phyloP scores from a whole-genome alignment of 1,140 invertebrate species.

The Lordiphosa clarofinis region DNA sequence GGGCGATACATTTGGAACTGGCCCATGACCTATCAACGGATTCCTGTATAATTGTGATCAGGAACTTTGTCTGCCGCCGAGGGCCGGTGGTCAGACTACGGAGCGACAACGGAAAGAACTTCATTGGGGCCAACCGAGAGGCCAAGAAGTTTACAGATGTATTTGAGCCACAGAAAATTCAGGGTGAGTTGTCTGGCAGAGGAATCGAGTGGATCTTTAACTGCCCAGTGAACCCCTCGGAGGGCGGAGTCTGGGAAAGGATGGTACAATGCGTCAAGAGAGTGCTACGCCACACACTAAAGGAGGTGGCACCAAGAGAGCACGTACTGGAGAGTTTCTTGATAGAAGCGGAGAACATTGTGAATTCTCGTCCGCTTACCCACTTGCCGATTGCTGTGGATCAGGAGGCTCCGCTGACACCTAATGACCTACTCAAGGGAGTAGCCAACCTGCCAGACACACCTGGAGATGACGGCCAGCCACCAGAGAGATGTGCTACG shows the following conservation, averaged over 20 bases:
- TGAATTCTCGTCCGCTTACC: slow-evolving; percentile 14
- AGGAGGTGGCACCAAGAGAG: slow-evolving; percentile 4
- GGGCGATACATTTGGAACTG: slow-evolving; percentile 8
- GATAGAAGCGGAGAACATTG: slow-evolving; percentile 16
- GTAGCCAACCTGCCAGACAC: slow-evolving; percentile 2
- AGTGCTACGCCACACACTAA: neutral
- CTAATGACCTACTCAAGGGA: slow-evolving; percentile 5
- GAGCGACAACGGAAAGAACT: slow-evolving; percentile 23
- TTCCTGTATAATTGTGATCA: slow-evolving; percentile 14
- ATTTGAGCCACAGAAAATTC: slow-evolving; percentile 12
- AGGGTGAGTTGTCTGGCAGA: slow-evolving; percentile 1
- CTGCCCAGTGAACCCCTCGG: too few relatives aligned
- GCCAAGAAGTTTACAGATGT: slow-evolving; percentile 8
- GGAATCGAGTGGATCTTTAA: slow-evolving; percentile 8
- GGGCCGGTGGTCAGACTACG: slow-evolving; percentile 6
- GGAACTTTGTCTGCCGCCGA: slow-evolving; percentile 10
- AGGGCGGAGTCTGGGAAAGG: too few relatives aligned
- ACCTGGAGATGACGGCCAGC: neutral
- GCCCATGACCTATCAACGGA: slow-evolving; percentile 14
- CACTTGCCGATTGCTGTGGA: slow-evolving; percentile 16
- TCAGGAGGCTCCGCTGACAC: slow-evolving; percentile 18
- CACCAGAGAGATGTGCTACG: too few relatives aligned
- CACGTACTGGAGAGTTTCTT: slow-evolving; percentile 11
- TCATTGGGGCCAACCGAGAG: slow-evolving; percentile 18
- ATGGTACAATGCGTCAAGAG: slow-evolving; percentile 11